Base-by-base conservation (phyloP, 1,140 invertebrate genomes). In the Drosophila kepulauana region DNA sequence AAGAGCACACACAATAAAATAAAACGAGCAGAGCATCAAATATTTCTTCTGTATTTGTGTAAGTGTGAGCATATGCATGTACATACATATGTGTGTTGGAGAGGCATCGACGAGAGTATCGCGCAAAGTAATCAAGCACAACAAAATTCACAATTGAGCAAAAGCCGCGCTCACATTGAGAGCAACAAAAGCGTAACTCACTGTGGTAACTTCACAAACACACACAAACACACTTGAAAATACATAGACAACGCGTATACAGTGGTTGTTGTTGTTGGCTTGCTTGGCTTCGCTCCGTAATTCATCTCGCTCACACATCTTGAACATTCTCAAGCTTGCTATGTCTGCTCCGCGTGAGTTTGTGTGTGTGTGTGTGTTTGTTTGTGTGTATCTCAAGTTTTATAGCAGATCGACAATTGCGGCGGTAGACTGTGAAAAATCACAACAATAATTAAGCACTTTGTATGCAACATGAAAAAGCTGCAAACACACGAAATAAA, bases 101-200 rank as follows among this genome's bases (percentile, higher is more conserved):
- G 52, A 28, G 38, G 15, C 38, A 41, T 30, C 38, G 51, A 38
- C 38, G 51, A 10, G 52, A 64, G 52, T 25, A 57, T 38, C 46
- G 35, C 33, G 43, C 58, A 57, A 75, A 69, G 52, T 62, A 77
- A 66, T 62, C 43, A 63, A 73, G 62, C 57, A 76, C 59, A 66
- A 68, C 63, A 68, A 67, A 67, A 77, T 73, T 20, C 52, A 75
- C 59, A 75, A 61, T 58, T 75, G 45, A n/a, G 28, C 25, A 54
- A 45, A 70, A 63, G 28, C 35, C 38, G 38, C 48, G 48, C 57
- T 69, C 66, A 15, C 30, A 43, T 15, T 15, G 33, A 45, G 65
- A 59, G 49, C 46, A 16, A 11, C 54, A 45, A 65, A 25, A 65
- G 30, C 25, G 8, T 33, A 72, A 35, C 41, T 48, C 61, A 25